Evolutionary conservation across 2,888 invertebrate genomes (phyloP), one percentile per base, ranked within the genome.

Genomic region (Digitonthophagus gazella): DNA sequence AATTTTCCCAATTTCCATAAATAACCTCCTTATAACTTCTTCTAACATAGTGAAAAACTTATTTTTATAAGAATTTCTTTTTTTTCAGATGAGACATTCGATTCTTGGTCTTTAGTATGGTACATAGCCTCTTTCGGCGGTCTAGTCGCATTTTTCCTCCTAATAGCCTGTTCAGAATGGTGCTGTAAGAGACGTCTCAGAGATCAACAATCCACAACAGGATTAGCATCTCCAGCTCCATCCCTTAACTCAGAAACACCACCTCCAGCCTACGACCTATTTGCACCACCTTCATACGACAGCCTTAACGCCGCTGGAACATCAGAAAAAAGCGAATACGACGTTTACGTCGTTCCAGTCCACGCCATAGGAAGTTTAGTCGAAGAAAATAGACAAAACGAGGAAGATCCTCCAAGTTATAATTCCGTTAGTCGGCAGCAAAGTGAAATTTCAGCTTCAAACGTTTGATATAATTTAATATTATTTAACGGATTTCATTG

Each of bases 101-200:
- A 86, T 74, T 84, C 86, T 0, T 86, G 86, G 86, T 86, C 86
- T 19, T 84, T 87, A 66, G 81, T 86, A 3, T 86, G 86, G 86
- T 87, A 87, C 80, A 83, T 87, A 65, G 86, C 86, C 1, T 86
- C 86, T 1, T 86, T 87, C 74, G 86, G 86, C 2, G 86, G 86
- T 0, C 78, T 87, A 15, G 85, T 87, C 1, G 83, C 84, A 3
- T 86, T 86, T 77, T 87, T 87, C 78, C 80, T 87, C 54, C 82
- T 87, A 5, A 84, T 87, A 16, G 86, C 85, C 66, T 87, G 86
- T 72, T 86, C 86, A 3, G 86, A 86, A 71, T 86, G 86, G 84
- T 86, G 86, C 74, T 87, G 87, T 72, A 81, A 85, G 15, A 80
- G 78, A 64, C 74, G 69, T 65, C 68, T 72, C 68, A 70, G 67